Evolutionary conservation across 2,888 invertebrate genomes (phyloP).

Genomic region (Platypus cylindrus): DNA sequence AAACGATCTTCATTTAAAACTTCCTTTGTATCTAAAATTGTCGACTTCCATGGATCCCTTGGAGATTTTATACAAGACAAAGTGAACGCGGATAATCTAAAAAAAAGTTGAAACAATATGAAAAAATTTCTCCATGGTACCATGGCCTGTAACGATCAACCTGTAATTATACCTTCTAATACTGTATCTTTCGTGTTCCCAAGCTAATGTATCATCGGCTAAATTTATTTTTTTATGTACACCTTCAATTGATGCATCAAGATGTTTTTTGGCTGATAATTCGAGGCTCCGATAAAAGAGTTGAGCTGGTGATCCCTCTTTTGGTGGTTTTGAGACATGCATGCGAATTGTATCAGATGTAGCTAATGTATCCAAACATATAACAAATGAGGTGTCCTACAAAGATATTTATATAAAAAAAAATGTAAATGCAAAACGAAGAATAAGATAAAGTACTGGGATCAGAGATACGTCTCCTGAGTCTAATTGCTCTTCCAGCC

Average conservation of each 20-base stretch:
- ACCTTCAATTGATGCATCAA: constrained; percentile 45
- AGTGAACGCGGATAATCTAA: constrained; percentile 79
- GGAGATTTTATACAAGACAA: constrained; percentile 66
- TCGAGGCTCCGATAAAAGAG: constrained; percentile 53
- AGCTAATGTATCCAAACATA: constrained; percentile 78
- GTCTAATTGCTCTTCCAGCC: constrained; percentile 89
- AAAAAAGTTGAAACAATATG: constrained; percentile 1
- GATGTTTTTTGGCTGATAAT: constrained; percentile 37
- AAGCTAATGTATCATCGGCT: constrained; percentile 79
- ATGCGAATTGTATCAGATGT: constrained; percentile 56
- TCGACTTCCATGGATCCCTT: constrained; percentile 46
- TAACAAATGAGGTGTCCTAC: constrained; percentile 76
- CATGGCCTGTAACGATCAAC: not conserved
- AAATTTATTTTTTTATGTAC: constrained; percentile 95
- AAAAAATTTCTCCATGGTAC: not conserved
- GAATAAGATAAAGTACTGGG: constrained; percentile 43
- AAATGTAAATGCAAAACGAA: too few species aligned
- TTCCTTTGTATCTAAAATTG: constrained; percentile 50
- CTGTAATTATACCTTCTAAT: constrained; percentile 44
- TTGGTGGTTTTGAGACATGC: constrained; percentile 95
- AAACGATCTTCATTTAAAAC: constrained; percentile 46
- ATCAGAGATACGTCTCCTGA: constrained; percentile 54
- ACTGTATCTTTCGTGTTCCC: constrained; percentile 96
- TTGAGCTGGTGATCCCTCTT: constrained; percentile 65
- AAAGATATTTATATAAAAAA: too few species aligned